A percentile compares a stretch with the other conserved stretches of the same genome.
Conservation (phyloP, 2,113 vertebrate genomes). For the Capricornis sumatraensis region DNA sequence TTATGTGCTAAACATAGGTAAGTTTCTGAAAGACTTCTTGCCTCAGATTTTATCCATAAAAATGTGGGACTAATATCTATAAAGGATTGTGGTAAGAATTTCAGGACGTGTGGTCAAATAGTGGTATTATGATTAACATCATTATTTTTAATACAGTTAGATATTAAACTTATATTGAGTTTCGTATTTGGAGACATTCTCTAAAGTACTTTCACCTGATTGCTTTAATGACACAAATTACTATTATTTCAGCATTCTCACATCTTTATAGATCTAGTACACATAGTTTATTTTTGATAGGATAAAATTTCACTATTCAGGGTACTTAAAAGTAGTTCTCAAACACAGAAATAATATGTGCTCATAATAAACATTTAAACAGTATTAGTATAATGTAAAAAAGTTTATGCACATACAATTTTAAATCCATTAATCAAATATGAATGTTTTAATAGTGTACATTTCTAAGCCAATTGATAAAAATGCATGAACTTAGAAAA, state of each 20-base stretch:
- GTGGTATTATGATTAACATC: neutral
- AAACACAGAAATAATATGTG: neutral
- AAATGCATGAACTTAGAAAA: neutral
- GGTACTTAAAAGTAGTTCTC: neutral
- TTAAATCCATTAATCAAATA: neutral
- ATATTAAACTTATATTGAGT: neutral
- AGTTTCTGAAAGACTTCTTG: neutral
- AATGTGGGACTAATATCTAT: neutral
- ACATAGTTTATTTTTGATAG: neutral
- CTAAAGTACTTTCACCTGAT: neutral
- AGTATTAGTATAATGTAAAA: neutral
- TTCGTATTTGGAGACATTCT: neutral
- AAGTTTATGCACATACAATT: neutral
- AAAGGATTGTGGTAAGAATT: neutral
- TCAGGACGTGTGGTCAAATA: neutral
- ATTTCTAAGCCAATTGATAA: neutral
- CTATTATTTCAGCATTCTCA: neutral
- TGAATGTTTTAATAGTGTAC: neutral
- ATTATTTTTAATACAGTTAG: neutral
- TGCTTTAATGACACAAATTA: neutral
- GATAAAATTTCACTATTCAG: neutral
- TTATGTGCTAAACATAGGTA: neutral
- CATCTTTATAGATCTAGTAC: neutral
- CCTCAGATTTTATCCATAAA: neutral
- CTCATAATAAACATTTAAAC: neutral